Evolutionary conservation across 2,888 invertebrate genomes (phyloP), one percentile per base, ranked within the genome.

Genomic region (Erannis defoliaria): DNA sequence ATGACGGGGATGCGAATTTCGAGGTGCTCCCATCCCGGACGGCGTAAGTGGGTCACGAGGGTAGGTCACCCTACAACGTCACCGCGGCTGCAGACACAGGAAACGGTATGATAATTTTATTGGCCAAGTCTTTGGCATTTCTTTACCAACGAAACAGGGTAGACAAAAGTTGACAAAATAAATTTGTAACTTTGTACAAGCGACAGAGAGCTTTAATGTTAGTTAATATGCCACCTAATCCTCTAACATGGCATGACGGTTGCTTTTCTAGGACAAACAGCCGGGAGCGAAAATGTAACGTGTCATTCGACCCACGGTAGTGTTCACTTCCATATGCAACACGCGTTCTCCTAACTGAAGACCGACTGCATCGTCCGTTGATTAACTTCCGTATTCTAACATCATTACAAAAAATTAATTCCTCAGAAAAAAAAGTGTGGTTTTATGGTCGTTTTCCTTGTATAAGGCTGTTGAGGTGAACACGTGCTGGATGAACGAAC

Each of bases 41-140:
- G 72, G 71, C 67, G 70, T 76, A 88, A 86, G 79, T 89, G 81
- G 90, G 89, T 89, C 89, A 89, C 80, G 71, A 84, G 86, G 62
- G 56, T 66, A 66, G 57, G 54, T 56, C 62, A 58, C 67, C 66
- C 55, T 55, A 67, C 67, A 67, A 64, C 58, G 55, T 64, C 59
- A 59, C 53, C 33, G 62, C 63, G 69, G 67, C 59, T 67, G 56
- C 67, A 71, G 64, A 66, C 58, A 67, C 55, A 64, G 70, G 49
- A 74, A 74, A 55, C 57, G 53, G 31, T 40, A 77, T 74, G 73
- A 80, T 80, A 74, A 81, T 81, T 81, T 81, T 81, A 82, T 77
- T 76, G 46, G 55, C 54, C 18, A 23, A 12, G 16, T 38, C 43
- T 26, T 51, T 42, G 46, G 42, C 29, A 2, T 48, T 42, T 42